A percentile compares a stretch with the other conserved stretches of the same genome.
These are phyloP conservation scores for Drosophila mayaguana DNA, from an alignment of 2,888 invertebrate species.

Conservation along the genomic window DNA sequence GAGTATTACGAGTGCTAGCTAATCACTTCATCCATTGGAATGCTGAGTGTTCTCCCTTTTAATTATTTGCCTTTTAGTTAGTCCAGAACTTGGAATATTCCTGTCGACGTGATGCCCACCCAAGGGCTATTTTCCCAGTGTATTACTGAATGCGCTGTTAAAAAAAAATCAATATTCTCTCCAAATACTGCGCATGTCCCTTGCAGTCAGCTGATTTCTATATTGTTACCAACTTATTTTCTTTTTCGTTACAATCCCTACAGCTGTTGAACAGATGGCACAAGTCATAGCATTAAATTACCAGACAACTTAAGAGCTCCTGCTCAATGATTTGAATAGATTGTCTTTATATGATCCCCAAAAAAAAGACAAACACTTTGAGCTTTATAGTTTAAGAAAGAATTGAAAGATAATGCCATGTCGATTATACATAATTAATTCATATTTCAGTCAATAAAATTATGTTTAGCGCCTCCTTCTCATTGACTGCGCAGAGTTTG, in stretches of 20 bases:
- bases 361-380: no score
- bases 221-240: background rate
- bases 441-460: no score
- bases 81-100: background rate
- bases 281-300: background rate
- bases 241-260: background rate
- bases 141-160: slow-evolving; percentile 1
- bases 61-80: background rate
- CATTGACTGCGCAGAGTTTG: no score
- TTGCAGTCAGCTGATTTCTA: slow-evolving; percentile 22
- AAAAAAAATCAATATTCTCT: slow-evolving; percentile 34
- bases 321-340: no score
- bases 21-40: slow-evolving; percentile 38
- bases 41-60: background rate
- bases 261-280: slow-evolving; percentile 14
- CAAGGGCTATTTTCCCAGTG: background rate
- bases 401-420: no score
- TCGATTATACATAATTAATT: no score
- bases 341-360: no score
- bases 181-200: slow-evolving; percentile 27
- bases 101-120: background rate
- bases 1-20: slow-evolving; percentile 37
- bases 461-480: no score
- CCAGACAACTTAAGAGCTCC: no score
- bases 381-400: no score